Evolutionary conservation across 2,113 vertebrate species (phyloP), one percentile per base, ranked within the genome.

Genomic region (Oreochromis niloticus): DNA sequence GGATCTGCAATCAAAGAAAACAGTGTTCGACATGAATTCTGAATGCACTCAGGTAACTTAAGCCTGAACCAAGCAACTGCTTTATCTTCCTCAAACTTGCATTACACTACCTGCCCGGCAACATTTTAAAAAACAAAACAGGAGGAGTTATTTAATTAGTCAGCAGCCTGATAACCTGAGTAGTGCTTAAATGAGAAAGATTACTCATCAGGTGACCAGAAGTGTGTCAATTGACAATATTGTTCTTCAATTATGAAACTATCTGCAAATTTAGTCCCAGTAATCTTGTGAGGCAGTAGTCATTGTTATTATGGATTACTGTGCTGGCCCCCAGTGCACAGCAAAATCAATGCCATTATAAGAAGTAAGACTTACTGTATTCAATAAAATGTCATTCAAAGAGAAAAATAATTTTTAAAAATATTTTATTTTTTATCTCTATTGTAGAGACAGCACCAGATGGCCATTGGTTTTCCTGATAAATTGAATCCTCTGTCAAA

Each of bases 1-100:
- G 85, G 81, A 63, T 63, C 43, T 83, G 36, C 78, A 87, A 36
- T 87, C 68, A 54, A 87, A 87, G 81, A 61, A 54, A 83, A 9
- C 4, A 1, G 68, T 43, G 59, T 83, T 87, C 0, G 22, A 87
- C n/a, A 7, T 2, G 7, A 83, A 83, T n/a, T 9, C 55, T 43
- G 0, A 1, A 4, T 16, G 19, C 11, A 83, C 68, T 24, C 16
- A 63, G 85, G 85, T 87, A 56, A 66, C 22, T 48, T 5, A 36
- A 57, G 16, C 17, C 30, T 61, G 16, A 34, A 61, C 57, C 57
- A 61, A 34, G 16, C 57, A 61, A 61, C 32, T 61, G 57, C 34
- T 17, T 61, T 61, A 34, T 61, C 57, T 17, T 61, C 30, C 3
- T 10, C 9, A 61, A 61, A 61, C 10, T 17, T 61, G 5, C 57